Evolutionary conservation across 2,888 invertebrate species (phyloP), one percentile per base, ranked within the genome.

Genomic region (Nemurella pictetii): DNA sequence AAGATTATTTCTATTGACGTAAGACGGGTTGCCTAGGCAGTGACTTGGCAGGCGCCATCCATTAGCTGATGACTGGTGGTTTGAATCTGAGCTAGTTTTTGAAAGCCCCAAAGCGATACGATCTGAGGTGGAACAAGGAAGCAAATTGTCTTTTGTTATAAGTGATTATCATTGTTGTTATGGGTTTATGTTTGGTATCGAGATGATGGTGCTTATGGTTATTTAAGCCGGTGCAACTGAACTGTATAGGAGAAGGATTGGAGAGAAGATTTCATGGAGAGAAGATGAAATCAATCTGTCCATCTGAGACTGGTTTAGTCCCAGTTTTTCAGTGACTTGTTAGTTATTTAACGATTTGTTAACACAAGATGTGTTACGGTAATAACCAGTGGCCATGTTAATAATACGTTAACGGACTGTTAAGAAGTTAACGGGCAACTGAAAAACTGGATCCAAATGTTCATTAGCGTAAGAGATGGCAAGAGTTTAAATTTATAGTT

Each of bases 1-100:
- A 55, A 55, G 75, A 75, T 27, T 3, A 75, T 75, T 75, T 75
- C 27, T 75, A 75, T 27, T 75, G 75, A 75, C 75, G 75, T 27
- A 25, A 4, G 75, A 28, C 28, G 75, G 75, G 75, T 75, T 75
- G 75, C 75, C 26, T 27, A 75, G 7, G 75, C 75, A 9, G 27
- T 5, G 75, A 55, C 55, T 55, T n/a, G 20, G 55, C 55, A 55
- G 55, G 55, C 55, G 55, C 55, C 2, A 20, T 20, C 55, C 55
- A 55, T 55, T 55, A 55, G 55, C 55, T 55, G 55, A 55, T 55
- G 55, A 55, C 55, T 12, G 2, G 55, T 20, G 20, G 55, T 20
- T 55, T 20, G 55, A 15, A 32, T 32, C 32, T 32, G 32, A 32
- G 32, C 32, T 9, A 32, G 32, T 55, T 55, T 55, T 55, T 55